Percentiles rank a stretch among this genome's conserved stretches.
Evolutionary conservation across 1,140 invertebrate species (phyloP).

Genomic region (Lordiphosa clarofinis): DNA sequence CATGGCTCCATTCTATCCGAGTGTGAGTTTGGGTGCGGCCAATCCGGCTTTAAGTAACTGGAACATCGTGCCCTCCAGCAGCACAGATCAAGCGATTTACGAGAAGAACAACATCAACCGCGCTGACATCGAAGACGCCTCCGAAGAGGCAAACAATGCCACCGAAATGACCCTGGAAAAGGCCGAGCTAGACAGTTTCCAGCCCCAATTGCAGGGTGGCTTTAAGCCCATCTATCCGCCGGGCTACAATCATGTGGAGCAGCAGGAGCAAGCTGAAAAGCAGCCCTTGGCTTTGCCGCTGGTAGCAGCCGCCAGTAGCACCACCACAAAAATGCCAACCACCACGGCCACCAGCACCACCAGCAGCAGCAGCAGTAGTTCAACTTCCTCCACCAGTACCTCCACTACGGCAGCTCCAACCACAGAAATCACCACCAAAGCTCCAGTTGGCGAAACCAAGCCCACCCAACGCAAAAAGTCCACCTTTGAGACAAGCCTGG

Average conservation of each 20-base stretch:
- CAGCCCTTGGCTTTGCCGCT: slow-evolving; percentile 44
- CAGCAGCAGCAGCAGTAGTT: slow-evolving; percentile 6
- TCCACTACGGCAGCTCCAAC: slow-evolving; percentile 15
- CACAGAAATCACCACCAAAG: slow-evolving; percentile 22
- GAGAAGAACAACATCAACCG: slow-evolving; percentile 74
- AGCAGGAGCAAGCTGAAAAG: slow-evolving; percentile 29
- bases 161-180: slow-evolving; percentile 50
- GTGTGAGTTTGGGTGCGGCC: slow-evolving; percentile 81
- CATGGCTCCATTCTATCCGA: slow-evolving; percentile 86
- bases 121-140: slow-evolving; percentile 44
- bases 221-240: slow-evolving; percentile 84
- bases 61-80: slow-evolving; percentile 82
- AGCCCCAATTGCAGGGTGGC: slow-evolving; percentile 85
- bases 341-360: slow-evolving; percentile 2
- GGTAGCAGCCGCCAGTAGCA: slow-evolving; percentile 9
- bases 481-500: slow-evolving; percentile 71
- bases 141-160: slow-evolving; percentile 38
- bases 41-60: slow-evolving; percentile 81
- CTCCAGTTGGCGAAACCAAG: slow-evolving; percentile 18
- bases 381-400: slow-evolving; percentile 17
- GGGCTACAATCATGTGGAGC: slow-evolving; percentile 50
- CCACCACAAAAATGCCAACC: slow-evolving; percentile 5
- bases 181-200: slow-evolving; percentile 85
- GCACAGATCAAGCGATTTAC: slow-evolving; percentile 40
- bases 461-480: slow-evolving; percentile 58